Base-by-base conservation (phyloP, 1,140 invertebrate genomes). In the Scaptomyza pallida region DNA sequence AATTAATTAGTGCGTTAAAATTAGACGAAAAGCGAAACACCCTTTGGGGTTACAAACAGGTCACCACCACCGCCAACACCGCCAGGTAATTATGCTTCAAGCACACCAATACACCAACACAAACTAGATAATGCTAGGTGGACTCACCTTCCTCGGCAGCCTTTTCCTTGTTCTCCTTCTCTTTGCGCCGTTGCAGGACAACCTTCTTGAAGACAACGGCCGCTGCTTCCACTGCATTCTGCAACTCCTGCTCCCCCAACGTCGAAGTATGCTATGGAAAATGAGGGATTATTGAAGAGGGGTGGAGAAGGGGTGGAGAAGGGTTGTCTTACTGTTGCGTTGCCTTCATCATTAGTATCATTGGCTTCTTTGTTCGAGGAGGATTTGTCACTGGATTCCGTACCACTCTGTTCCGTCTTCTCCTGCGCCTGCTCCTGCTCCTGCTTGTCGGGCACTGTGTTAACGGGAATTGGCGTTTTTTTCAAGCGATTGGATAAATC, bases 161-260 rank as follows among this genome's bases (percentile, higher is more conserved):
- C 54, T 88, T 85, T 59, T 85, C 80, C 73, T 83, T 37, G 33
- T 37, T 80, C 40, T 76, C 74, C 67, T 88, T 90, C 50, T 89
- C 89, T 56, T 91, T 76, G n/a, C 91, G 88, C 9, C 91, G 81
- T 60, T 91, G 91, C 43, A 91, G 57, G 5, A 91, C 91, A 5
- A 91, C 91, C 54, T 91, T 91, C 72, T 91, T 91, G 37, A 91
- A 91, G 47, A 91, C 92, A 72, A 93, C 93, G 85, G 92, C 92
- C 64, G 92, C 92, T 51, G 92, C 92, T 79, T 91, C 91, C 69
- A 91, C 91, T 71, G 91, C 91, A 90, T 91, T 92, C 76, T 91
- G 92, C 74, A 93, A 92, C 92, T 93, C 92, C 89, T 91, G 93
- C 92, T 93, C 93, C 80, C 93, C 93, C 92, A 93, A 92, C 85